A percentile compares a stretch with the other conserved stretches of the same genome.
Conservation (phyloP, 2,113 vertebrate genomes). For the Chaetorhynchus papuensis region DNA sequence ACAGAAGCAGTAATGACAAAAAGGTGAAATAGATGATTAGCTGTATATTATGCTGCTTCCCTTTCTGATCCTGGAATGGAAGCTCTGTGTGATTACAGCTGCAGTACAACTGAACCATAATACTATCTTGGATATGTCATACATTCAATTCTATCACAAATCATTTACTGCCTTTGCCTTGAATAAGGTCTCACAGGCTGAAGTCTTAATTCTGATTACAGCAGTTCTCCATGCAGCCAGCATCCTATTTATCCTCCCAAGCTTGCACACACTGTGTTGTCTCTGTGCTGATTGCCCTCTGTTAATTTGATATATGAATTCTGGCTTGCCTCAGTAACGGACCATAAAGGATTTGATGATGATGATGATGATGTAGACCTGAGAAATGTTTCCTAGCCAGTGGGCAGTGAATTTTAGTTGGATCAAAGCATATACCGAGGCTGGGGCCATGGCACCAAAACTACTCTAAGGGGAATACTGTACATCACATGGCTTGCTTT, state of each 20-base stretch:
- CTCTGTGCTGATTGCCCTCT: background rate
- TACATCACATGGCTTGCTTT: background rate
- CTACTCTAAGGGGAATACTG: background rate
- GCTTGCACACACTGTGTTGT: background rate
- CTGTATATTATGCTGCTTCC: background rate
- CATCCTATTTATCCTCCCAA: background rate
- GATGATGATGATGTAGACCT: background rate
- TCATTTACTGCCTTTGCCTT: background rate
- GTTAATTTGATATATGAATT: background rate
- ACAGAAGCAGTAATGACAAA: background rate
- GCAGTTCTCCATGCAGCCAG: background rate
- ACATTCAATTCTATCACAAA: background rate
- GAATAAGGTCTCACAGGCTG: background rate
- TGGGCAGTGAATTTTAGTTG: background rate
- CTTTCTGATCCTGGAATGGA: background rate
- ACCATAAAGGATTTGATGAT: background rate
- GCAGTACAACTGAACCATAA: background rate
- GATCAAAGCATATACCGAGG: background rate
- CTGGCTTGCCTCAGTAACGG: background rate
- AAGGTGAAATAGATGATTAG: background rate
- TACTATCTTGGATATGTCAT: background rate
- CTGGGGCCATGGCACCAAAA: background rate
- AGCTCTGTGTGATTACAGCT: background rate
- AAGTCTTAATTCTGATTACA: background rate
- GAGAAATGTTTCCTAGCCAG: background rate